phyloP scores from a whole-genome alignment of 2,113 vertebrate genomes.

The Gavia stellata region DNA sequence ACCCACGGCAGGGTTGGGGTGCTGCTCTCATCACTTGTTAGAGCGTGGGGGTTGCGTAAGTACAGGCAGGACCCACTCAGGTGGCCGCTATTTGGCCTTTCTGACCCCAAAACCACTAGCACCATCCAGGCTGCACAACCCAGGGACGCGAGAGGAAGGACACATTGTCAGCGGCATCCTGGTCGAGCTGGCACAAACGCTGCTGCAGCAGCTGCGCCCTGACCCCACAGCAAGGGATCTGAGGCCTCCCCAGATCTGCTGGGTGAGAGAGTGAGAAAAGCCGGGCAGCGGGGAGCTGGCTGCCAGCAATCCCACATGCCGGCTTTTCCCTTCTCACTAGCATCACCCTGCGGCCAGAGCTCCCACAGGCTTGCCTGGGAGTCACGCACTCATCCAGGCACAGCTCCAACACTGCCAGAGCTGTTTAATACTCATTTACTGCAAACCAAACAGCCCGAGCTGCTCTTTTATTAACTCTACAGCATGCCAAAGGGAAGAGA shows the following conservation, averaged over 20 bases:
- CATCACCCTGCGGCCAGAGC: background rate
- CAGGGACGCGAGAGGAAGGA: accelerated
- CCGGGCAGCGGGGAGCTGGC: accelerated
- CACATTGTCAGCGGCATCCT: background rate
- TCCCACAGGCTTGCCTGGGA: accelerated
- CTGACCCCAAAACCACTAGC: background rate
- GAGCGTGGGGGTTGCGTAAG: background rate
- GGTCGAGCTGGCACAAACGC: accelerated
- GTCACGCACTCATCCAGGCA: background rate
- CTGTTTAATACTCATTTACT: background rate
- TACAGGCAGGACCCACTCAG: background rate
- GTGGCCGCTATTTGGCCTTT: background rate
- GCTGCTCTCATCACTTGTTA: accelerated
- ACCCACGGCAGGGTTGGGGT: too few relatives aligned
- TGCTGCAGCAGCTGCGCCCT: accelerated
- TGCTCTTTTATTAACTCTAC: slow-evolving; percentile 3
- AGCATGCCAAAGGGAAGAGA: background rate
- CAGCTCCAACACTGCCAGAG: background rate
- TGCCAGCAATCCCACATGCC: background rate
- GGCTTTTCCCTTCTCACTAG: background rate
- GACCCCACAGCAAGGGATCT: accelerated
- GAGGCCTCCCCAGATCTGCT: background rate
- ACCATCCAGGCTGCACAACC: background rate
- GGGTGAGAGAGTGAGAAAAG: background rate
- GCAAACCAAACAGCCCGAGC: background rate